Conservation (phyloP, 1,140 invertebrate genomes). For the Argopecten irradians region DNA sequence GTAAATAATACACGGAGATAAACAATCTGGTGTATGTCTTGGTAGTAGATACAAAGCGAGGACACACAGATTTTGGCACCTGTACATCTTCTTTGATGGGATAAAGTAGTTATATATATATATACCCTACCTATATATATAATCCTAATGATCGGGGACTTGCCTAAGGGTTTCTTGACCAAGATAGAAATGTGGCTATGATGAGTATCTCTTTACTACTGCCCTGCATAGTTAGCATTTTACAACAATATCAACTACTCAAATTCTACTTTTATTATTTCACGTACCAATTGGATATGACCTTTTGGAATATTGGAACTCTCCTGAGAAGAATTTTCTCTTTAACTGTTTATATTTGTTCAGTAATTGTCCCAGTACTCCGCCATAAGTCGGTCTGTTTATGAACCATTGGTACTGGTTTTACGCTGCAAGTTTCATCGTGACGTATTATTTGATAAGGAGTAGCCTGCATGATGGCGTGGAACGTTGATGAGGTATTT, state of each 20-base stretch:
- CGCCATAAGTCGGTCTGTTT: too few species aligned
- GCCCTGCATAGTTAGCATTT: background rate
- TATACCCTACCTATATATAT: too few species aligned
- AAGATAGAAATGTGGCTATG: too few species aligned
- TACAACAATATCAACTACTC: too few species aligned
- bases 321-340: background rate
- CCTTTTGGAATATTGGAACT: background rate
- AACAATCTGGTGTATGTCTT: background rate
- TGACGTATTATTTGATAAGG: background rate
- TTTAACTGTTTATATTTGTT: background rate
- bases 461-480: background rate
- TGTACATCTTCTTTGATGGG: background rate
- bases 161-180: too few species aligned
- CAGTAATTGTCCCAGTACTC: background rate
- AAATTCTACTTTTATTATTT: background rate
- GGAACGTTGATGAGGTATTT: slow-evolving; percentile 1
- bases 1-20: background rate
- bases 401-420: background rate
- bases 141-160: background rate
- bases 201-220: too few species aligned
- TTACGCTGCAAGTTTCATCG: background rate
- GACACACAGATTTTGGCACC: background rate
- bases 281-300: background rate
- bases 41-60: background rate
- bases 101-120: background rate